These are phyloP conservation scores for Enteromius fasciolatus DNA, from an alignment of 2,797 vertebrate species.

Conservation along the genomic window DNA sequence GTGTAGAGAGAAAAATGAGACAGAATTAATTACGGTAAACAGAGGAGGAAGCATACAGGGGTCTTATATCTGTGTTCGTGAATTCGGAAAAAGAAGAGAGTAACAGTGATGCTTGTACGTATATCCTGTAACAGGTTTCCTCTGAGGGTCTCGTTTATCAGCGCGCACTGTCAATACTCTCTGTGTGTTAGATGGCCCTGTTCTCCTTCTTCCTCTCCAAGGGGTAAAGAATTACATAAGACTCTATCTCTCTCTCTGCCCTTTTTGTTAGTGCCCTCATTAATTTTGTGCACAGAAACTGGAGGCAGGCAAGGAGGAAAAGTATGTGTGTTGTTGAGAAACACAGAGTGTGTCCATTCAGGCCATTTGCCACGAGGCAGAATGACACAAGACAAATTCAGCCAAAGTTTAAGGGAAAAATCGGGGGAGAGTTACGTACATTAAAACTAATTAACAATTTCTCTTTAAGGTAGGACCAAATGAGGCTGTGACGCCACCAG, in stretches of 20 bases:
- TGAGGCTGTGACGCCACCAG: slow-evolving; percentile 26
- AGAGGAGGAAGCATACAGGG: background rate
- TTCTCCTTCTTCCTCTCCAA: slow-evolving; percentile 31
- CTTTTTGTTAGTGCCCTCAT: slow-evolving; percentile 36
- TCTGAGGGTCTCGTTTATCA: slow-evolving; percentile 42
- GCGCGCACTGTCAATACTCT: slow-evolving; percentile 32
- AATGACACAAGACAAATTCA: slow-evolving; percentile 8
- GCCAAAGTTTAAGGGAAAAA: background rate
- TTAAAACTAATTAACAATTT: slow-evolving; percentile 36
- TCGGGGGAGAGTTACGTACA: background rate
- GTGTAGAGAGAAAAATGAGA: background rate
- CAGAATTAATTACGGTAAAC: background rate
- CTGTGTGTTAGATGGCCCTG: slow-evolving; percentile 23
- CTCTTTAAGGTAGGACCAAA: slow-evolving; percentile 19
- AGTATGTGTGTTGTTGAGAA: slow-evolving; percentile 14
- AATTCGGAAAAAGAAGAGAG: background rate
- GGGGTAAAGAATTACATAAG: slow-evolving; percentile 35
- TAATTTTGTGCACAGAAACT: slow-evolving; percentile 21
- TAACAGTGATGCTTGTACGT: slow-evolving; percentile 6
- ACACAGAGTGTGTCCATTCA: background rate
- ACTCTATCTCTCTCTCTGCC: background rate
- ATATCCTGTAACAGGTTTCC: slow-evolving; percentile 52
- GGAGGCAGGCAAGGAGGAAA: slow-evolving; percentile 4
- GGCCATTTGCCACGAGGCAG: background rate
- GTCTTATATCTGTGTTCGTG: slow-evolving; percentile 19